Evolutionary conservation across 2,888 invertebrate genomes (phyloP).

Genomic region (Ectemnius cavifrons): DNA sequence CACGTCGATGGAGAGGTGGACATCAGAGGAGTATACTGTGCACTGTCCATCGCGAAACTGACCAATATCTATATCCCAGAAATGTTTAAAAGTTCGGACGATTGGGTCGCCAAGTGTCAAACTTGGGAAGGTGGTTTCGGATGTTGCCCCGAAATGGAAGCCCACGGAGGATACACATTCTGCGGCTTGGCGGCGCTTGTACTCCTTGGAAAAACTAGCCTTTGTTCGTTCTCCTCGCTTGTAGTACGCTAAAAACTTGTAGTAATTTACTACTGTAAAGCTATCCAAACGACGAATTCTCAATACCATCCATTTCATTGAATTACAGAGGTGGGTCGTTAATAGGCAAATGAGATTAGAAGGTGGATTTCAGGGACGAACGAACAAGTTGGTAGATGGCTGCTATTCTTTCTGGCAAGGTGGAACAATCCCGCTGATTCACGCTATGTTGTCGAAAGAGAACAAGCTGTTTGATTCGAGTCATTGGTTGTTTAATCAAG

Average conservation of each 20-base stretch:
- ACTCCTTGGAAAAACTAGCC: conserved; percentile 86
- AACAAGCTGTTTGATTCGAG: conserved; percentile 72
- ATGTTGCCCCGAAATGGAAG: conserved; percentile 96
- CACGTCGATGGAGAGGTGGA: conserved; percentile 96
- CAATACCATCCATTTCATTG: not conserved
- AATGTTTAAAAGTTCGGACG: conserved; percentile 91
- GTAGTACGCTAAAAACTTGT: conserved; percentile 78
- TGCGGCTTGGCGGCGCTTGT: conserved; percentile 96
- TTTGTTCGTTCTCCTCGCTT: conserved; percentile 88
- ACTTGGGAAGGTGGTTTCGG: conserved; percentile 99
- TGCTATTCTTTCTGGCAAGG: conserved; percentile 99
- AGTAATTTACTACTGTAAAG: not conserved
- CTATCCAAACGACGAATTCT: too few species aligned
- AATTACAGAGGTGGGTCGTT: conserved; percentile 87
- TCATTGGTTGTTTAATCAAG: conserved; percentile 89
- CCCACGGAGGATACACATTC: conserved; percentile 99
- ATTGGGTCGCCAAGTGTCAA: conserved; percentile 97
- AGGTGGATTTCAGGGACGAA: conserved; percentile 98
- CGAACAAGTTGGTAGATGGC: conserved; percentile 98
- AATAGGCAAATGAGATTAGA: conserved; percentile 95
- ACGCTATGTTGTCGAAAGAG: conserved; percentile 83
- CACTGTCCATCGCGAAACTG: conserved; percentile 92
- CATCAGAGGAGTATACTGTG: conserved; percentile 98
- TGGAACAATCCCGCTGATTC: conserved; percentile 92
- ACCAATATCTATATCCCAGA: conserved; percentile 88